These are phyloP conservation scores for Beris chalybata DNA, from an alignment of 2,888 invertebrate genomes.

Conservation along the genomic window DNA sequence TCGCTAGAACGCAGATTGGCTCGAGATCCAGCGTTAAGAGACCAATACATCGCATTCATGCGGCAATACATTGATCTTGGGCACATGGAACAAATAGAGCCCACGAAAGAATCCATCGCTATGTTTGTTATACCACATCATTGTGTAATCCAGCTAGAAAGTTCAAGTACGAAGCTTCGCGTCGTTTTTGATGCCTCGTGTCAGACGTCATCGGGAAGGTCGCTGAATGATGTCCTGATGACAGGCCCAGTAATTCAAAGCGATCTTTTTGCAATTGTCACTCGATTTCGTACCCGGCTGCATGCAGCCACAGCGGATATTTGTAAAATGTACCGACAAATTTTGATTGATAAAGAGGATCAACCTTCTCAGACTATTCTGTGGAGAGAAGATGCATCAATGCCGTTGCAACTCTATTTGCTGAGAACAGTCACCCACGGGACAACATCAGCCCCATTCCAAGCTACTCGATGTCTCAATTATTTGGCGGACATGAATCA, in stretches of 20 bases:
- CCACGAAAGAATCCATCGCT: background rate
- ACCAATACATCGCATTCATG: slow-evolving; percentile 22
- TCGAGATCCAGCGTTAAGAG: background rate
- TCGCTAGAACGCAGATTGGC: background rate
- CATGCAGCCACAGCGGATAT: background rate
- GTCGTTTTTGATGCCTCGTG: slow-evolving; percentile 15
- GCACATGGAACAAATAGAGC: too few species aligned
- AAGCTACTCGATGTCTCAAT: too few species aligned
- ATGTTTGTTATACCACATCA: slow-evolving; percentile 35
- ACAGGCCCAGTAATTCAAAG: background rate
- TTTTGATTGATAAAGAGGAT: too few species aligned
- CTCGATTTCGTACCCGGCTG: background rate
- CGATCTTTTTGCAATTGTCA: background rate
- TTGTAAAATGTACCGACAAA: too few species aligned
- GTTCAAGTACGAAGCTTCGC: slow-evolving; percentile 32
- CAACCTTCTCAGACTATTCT: too few species aligned
- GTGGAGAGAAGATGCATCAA: too few species aligned
- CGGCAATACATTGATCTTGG: too few species aligned
- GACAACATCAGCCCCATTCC: too few species aligned
- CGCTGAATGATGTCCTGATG: background rate
- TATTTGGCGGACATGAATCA: too few species aligned
- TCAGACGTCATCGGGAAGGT: background rate
- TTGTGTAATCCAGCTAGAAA: slow-evolving; percentile 31
- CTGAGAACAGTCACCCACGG: too few species aligned
- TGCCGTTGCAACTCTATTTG: too few species aligned